Conservation (phyloP, 2,888 invertebrate species). For the Dyspetes luteomarginatus region DNA sequence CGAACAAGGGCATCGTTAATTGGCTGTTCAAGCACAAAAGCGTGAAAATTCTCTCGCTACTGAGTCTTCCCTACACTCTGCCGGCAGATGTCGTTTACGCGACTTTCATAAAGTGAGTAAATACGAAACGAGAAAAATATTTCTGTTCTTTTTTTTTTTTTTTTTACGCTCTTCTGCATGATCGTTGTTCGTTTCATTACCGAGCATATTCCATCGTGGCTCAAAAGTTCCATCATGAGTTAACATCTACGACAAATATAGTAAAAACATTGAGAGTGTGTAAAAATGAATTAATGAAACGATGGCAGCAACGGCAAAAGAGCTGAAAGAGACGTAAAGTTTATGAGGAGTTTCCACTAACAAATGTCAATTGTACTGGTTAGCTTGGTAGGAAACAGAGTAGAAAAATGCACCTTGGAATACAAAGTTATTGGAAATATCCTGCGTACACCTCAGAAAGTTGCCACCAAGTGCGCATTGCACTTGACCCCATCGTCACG, state of each 20-base stretch:
- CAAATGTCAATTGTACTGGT: constrained; percentile 71
- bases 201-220: neutral
- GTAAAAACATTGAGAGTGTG: neutral
- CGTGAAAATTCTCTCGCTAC: constrained; percentile 90
- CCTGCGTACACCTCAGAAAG: constrained; percentile 69
- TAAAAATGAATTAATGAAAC: constrained; percentile 8
- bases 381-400: constrained; percentile 82
- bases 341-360: constrained; percentile 8
- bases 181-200: constrained; percentile 35
- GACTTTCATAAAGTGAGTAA: constrained; percentile 93
- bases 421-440: constrained; percentile 82
- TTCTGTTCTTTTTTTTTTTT: no score
- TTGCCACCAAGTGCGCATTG: constrained; percentile 64
- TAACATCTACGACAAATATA: neutral
- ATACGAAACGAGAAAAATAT: neutral
- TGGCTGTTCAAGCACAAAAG: constrained; percentile 95
- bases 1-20: constrained; percentile 95
- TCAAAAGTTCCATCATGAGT: neutral
- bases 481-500: constrained; percentile 64
- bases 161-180: constrained; percentile 26
- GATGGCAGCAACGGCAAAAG: neutral
- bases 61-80: constrained; percentile 93
- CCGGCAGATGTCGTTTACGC: constrained; percentile 95
- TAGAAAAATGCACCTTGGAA: constrained; percentile 82
- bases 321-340: neutral